Evolutionary conservation across 2,113 vertebrate genomes (phyloP), one percentile per base, ranked within the genome.

Genomic region (Mugil cephalus): DNA sequence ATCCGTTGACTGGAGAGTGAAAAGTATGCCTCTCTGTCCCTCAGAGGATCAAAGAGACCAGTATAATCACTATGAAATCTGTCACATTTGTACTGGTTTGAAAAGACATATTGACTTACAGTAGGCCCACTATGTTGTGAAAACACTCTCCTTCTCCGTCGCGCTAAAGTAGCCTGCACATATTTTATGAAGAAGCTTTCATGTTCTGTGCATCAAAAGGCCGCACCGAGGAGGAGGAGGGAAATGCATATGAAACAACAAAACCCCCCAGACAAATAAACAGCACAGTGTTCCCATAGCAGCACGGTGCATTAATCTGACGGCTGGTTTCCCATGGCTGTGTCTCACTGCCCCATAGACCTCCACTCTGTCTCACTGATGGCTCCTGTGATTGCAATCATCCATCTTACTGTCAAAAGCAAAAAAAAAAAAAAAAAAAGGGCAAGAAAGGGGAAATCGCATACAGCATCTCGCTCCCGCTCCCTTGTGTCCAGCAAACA

Each of bases 311-410:
- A 85, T 91, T 91, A 92, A 93, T 93, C 90, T 92, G 93, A 92
- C 83, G 91, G 89, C 89, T 93, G 91, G 91, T 88, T 93, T 93
- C 92, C 90, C 93, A 88, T 90, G 91, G 84, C 87, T 91, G 88
- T 90, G 87, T 91, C 90, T 91, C 82, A 24, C 87, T 89, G 87
- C 88, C 91, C 90, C 83, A 86, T 75, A 90, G 91, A 93, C 89
- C 91, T 87, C 84, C 83, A 84, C 88, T 92, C 88, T 87, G 89
- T 91, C 90, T 92, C 87, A 87, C 89, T 92, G 91, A 92, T 91
- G 91, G 92, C 82, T 93, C 90, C 88, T 92, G 91, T 94, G 93
- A 93, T 94, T 94, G 88, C 90, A 91, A 92, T 92, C 90, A 93
- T 94, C 93, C 92, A 93, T 94, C 93, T 94, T 94, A 88, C 93